Conservation (phyloP, 1,140 invertebrate species). For the Megalonaias nervosa region DNA sequence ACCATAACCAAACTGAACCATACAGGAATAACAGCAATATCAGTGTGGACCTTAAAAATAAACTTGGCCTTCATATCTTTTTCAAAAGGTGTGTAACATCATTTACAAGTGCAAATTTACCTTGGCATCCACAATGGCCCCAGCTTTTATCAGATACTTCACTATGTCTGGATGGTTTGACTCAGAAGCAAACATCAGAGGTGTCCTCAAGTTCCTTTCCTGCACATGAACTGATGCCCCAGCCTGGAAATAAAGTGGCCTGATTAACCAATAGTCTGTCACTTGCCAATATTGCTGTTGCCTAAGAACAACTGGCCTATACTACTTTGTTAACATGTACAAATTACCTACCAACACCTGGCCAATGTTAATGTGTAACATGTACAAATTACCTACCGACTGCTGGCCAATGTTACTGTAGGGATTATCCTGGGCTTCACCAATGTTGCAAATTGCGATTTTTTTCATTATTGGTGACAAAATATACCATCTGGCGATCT, state of each 20-base stretch:
- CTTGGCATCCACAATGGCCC: conserved; percentile 82
- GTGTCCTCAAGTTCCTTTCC: conserved; percentile 84
- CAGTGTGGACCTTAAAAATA: too few species aligned
- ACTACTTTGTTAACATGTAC: too few species aligned
- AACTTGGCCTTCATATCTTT: too few species aligned
- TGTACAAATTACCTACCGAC: background rate
- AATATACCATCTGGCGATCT: too few species aligned
- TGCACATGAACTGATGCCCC: conserved; percentile 81
- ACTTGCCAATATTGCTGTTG: background rate
- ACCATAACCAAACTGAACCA: too few species aligned
- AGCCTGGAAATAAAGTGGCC: conserved; percentile 69
- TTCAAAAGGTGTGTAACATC: background rate
- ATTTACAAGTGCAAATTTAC: conserved; percentile 67
- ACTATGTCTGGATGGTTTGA: conserved; percentile 77
- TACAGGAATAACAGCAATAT: too few species aligned
- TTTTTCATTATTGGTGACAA: too few species aligned
- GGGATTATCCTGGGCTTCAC: too few species aligned
- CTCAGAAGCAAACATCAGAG: conserved; percentile 85
- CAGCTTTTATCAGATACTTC: conserved; percentile 82
- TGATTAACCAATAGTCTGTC: background rate
- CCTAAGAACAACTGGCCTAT: background rate
- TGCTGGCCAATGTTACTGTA: too few species aligned
- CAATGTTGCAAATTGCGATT: too few species aligned
- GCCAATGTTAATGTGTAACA: background rate
- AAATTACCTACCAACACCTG: background rate